phyloP scores from a whole-genome alignment of 1,140 invertebrate genomes.

The Arion vulgaris region DNA sequence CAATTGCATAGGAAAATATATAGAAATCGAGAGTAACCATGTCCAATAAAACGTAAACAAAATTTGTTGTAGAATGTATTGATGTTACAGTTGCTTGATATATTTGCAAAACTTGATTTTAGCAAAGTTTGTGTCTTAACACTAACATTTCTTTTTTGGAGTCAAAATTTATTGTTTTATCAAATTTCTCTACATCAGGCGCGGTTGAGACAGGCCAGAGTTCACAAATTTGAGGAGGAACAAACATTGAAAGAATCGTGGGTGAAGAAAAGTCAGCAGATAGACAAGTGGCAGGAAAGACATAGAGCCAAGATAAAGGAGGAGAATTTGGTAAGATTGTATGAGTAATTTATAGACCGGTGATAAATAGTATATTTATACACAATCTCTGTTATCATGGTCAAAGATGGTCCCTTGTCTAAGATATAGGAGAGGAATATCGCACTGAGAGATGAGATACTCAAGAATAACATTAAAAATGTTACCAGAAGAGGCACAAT shows the following conservation, averaged over 20 bases:
- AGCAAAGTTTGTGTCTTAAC: too few relatives aligned
- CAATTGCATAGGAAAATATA: too few relatives aligned
- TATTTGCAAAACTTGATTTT: too few relatives aligned
- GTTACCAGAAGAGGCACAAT: too few relatives aligned
- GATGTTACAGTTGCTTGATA: too few relatives aligned
- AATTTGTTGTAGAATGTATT: too few relatives aligned
- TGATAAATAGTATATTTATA: not conserved
- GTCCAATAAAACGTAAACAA: too few relatives aligned
- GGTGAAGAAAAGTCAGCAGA: conserved; percentile 21
- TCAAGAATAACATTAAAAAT: too few relatives aligned
- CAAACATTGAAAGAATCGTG: not conserved
- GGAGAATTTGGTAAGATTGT: conserved; percentile 20
- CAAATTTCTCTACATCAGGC: not conserved
- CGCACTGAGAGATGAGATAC: not conserved
- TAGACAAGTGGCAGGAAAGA: conserved; percentile 35
- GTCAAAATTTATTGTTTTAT: too few relatives aligned
- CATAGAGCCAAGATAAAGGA: conserved; percentile 23
- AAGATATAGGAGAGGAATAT: not conserved
- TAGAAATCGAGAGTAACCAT: too few relatives aligned
- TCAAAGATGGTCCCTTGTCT: not conserved
- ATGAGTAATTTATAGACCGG: too few relatives aligned
- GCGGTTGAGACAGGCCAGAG: not conserved
- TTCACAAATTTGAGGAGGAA: not conserved
- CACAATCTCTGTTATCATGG: not conserved
- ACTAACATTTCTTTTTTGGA: too few relatives aligned